Evolutionary conservation across 1,140 invertebrate species (phyloP).

Genomic region (Scaptomyza graminum): DNA sequence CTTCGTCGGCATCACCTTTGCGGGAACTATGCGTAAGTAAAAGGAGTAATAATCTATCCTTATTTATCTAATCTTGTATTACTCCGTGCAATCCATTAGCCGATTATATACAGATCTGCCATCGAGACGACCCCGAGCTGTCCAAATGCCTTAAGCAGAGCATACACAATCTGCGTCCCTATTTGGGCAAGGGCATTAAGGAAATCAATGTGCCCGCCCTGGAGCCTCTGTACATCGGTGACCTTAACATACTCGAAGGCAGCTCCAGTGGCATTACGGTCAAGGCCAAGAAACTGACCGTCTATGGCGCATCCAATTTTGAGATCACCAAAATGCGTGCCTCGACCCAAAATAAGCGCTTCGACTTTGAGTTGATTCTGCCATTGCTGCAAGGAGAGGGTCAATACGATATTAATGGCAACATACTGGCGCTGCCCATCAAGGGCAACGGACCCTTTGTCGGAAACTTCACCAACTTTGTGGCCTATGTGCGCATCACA

Average conservation of each 20-base stretch:
- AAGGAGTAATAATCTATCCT: neutral
- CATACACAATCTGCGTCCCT: conserved; percentile 84
- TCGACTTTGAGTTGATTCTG: conserved; percentile 85
- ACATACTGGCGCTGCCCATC: conserved; percentile 86
- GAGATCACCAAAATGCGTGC: conserved; percentile 85
- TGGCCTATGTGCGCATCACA: conserved; percentile 84
- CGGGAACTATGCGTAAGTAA: conserved; percentile 62
- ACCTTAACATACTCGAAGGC: conserved; percentile 85
- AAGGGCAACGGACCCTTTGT: conserved; percentile 86
- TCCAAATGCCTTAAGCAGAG: conserved; percentile 85
- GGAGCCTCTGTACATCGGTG: conserved; percentile 87
- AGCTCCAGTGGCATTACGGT: conserved; percentile 85
- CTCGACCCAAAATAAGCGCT: conserved; percentile 84
- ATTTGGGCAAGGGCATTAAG: conserved; percentile 84
- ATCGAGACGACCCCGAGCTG: conserved; percentile 85
- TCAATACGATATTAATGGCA: conserved; percentile 86
- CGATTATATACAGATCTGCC: conserved; percentile 87
- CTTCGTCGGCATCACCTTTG: conserved; percentile 36
- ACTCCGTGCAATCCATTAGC: conserved; percentile 83
- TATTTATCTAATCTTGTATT: conserved; percentile 21
- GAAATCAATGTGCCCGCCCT: conserved; percentile 86
- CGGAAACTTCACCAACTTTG: conserved; percentile 87
- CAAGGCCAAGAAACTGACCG: conserved; percentile 85
- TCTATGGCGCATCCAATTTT: conserved; percentile 87
- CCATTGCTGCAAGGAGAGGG: conserved; percentile 86